A percentile compares a stretch with the other conserved stretches of the same genome.
Conservation (phyloP, 1,140 invertebrate genomes). For the Pseudomyrmex sp. region DNA sequence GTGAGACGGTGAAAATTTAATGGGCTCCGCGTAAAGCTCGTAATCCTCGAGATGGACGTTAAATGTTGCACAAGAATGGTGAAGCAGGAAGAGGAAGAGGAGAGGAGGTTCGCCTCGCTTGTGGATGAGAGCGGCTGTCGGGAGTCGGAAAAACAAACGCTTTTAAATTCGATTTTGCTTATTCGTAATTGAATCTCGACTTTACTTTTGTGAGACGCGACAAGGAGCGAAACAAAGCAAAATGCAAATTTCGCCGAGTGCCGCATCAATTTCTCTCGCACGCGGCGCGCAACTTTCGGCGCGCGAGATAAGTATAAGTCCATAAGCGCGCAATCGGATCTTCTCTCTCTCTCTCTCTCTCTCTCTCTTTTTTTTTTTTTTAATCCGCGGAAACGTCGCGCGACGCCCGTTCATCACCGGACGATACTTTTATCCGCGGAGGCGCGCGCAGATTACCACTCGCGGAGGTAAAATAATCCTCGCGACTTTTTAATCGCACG, state of each 20-base stretch:
- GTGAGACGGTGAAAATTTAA: conserved; percentile 52
- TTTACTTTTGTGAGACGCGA: conserved; percentile 12
- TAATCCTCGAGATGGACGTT: conserved; percentile 38
- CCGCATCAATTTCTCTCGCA: conserved; percentile 39
- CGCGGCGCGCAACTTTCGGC: not conserved
- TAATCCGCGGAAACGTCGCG: not conserved
- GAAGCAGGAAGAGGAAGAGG: not conserved
- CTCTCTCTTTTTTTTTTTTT: not conserved
- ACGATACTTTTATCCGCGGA: not conserved
- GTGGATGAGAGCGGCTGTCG: not conserved
- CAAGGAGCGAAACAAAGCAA: not conserved
- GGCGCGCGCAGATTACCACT: conserved; percentile 7
- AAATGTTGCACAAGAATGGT: conserved; percentile 24
- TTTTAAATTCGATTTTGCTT: conserved; percentile 37
- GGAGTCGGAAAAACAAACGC: conserved; percentile 38
- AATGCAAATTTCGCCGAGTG: conserved; percentile 35
- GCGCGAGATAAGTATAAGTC: conserved; percentile 33
- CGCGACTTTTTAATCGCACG: not conserved
- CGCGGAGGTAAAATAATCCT: not conserved
- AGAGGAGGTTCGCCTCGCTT: conserved; percentile 1
- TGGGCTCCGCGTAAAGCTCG: conserved; percentile 22
- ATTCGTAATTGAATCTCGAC: conserved; percentile 37
- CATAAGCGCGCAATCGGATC: conserved; percentile 25
- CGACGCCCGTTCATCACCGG: conserved; percentile 8
- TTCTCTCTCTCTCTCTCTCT: too few relatives aligned